Evolutionary conservation across 2,888 invertebrate genomes (phyloP).

Genomic region (Brachylomia viminalis): DNA sequence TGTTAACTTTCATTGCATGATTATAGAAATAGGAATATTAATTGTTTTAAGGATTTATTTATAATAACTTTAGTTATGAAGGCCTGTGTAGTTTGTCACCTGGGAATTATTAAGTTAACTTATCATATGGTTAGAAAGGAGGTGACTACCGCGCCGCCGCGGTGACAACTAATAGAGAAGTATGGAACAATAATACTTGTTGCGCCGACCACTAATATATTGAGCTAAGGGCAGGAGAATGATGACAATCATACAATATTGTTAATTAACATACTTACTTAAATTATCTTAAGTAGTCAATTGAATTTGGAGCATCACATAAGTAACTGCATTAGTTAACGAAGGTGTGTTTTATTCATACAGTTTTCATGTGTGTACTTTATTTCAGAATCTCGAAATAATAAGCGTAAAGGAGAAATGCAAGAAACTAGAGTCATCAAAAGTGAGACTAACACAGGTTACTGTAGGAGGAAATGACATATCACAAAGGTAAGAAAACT

Average conservation of each 20-base stretch:
- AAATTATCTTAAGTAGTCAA: not conserved
- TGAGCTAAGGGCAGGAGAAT: too few relatives aligned
- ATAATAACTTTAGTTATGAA: not conserved
- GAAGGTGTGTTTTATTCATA: not conserved
- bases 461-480: slow-evolving; percentile 80
- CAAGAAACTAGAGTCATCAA: slow-evolving; percentile 84
- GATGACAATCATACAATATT: not conserved
- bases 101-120: not conserved
- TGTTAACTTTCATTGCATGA: not conserved
- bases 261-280: not conserved
- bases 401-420: slow-evolving; percentile 90
- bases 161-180: too few relatives aligned
- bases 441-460: slow-evolving; percentile 85
- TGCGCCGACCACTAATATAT: too few relatives aligned
- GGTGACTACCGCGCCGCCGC: too few relatives aligned
- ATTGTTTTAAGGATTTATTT: not conserved
- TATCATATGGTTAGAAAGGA: not conserved
- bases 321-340: not conserved
- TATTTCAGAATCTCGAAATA: slow-evolving; percentile 90
- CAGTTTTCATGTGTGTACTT: not conserved
- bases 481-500: slow-evolving; percentile 74
- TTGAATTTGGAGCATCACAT: not conserved
- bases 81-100: not conserved
- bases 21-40: not conserved
- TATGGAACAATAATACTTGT: too few relatives aligned